phyloP scores from a whole-genome alignment of 1,140 invertebrate species.

The Rhagoletis pomonella region DNA sequence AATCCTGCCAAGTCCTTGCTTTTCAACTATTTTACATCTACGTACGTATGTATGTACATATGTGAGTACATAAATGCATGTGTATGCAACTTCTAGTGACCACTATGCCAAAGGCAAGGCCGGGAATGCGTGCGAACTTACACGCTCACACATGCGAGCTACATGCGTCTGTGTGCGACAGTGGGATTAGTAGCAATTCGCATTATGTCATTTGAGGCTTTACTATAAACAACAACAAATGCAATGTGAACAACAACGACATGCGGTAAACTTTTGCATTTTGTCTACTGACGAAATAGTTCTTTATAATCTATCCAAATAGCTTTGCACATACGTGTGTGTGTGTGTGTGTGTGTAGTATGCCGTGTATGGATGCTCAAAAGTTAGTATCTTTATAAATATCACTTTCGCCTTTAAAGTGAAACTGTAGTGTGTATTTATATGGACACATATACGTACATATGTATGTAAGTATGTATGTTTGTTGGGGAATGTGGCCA shows the following conservation, averaged over 20 bases:
- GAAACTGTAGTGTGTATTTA: too few relatives aligned
- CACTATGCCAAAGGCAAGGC: not conserved
- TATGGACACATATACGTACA: too few relatives aligned
- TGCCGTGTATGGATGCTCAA: too few relatives aligned
- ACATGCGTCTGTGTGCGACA: not conserved
- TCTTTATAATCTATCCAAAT: not conserved
- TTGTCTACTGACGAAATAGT: not conserved
- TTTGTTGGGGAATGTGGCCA: not conserved
- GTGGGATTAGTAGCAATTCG: not conserved
- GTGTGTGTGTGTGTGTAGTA: not conserved
- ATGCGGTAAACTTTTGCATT: not conserved
- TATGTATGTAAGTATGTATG: too few relatives aligned
- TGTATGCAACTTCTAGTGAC: not conserved
- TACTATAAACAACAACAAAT: not conserved
- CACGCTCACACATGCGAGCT: not conserved
- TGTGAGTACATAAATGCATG: not conserved
- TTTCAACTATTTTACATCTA: not conserved
- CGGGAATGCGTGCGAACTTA: not conserved
- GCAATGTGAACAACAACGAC: not conserved
- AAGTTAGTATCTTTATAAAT: too few relatives aligned
- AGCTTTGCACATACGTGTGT: not conserved
- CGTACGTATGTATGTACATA: not conserved
- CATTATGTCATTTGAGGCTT: slow-evolving; percentile 48
- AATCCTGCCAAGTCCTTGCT: slow-evolving; percentile 42
- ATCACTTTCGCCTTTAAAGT: too few relatives aligned